These are phyloP conservation scores for Andinoacara biseriatus DNA, from an alignment of 2,113 vertebrate genomes.

Conservation along the genomic window DNA sequence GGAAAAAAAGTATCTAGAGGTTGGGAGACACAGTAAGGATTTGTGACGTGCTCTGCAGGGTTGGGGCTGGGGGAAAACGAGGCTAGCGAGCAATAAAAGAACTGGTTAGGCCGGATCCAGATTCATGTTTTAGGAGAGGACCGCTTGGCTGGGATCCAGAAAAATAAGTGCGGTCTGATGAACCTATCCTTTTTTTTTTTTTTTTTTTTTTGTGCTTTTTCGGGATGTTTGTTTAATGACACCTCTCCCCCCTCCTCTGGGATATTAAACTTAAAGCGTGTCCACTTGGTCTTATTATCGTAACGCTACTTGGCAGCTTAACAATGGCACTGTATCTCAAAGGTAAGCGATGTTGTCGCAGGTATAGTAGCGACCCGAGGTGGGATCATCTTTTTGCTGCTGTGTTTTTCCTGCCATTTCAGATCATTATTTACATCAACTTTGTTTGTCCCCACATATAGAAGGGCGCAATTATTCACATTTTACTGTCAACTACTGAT, in stretches of 20 bases:
- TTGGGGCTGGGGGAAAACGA: neutral
- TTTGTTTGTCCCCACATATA: neutral
- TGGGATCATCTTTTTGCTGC: neutral
- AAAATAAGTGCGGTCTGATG: conserved; percentile 8
- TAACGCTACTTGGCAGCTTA: conserved; percentile 9
- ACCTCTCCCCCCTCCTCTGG: neutral
- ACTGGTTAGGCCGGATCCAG: neutral
- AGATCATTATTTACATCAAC: neutral
- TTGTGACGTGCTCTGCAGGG: conserved; percentile 64
- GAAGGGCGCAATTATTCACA: neutral
- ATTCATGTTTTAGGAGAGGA: neutral
- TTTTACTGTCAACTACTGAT: neutral
- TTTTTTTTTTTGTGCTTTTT: neutral
- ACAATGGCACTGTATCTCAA: conserved; percentile 75
- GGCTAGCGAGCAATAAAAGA: conserved; percentile 14
- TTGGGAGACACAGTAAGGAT: conserved; percentile 26
- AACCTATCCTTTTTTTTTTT: neutral
- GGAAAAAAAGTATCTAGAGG: conserved; percentile 2
- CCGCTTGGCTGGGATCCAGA: conserved; percentile 1
- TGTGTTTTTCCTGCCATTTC: neutral
- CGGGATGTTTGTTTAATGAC: conserved; percentile 17
- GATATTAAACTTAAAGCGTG: neutral
- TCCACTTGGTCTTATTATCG: neutral
- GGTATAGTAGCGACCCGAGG: neutral
- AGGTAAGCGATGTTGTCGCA: conserved; percentile 64